These are phyloP conservation scores for Orchestia grillus DNA, from an alignment of 1,140 invertebrate genomes.

Conservation along the genomic window DNA sequence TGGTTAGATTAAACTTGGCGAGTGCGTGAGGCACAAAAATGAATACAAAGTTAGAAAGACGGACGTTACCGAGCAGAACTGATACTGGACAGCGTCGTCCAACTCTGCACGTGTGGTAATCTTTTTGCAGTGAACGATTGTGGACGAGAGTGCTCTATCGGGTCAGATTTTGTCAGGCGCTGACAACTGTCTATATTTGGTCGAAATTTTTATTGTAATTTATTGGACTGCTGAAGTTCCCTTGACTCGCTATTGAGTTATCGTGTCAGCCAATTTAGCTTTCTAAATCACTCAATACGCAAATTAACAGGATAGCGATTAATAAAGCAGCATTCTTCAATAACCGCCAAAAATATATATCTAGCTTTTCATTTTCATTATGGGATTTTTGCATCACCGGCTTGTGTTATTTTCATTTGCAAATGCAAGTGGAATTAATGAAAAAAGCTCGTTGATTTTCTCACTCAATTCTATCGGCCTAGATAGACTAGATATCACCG, in stretches of 20 bases:
- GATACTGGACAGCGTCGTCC: not conserved
- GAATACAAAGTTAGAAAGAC: not conserved
- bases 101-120: not conserved
- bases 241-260: not conserved
- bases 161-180: not conserved
- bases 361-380: not conserved
- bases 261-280: not conserved
- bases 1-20: not conserved
- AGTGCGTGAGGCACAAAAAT: not conserved
- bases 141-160: not conserved
- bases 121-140: not conserved
- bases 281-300: not conserved
- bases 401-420: not conserved
- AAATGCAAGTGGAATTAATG: too few relatives aligned
- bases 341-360: too few relatives aligned
- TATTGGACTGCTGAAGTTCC: not conserved
- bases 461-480: too few relatives aligned
- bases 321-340: not conserved
- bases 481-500: too few relatives aligned
- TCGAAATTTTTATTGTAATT: not conserved
- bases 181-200: not conserved
- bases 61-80: not conserved
- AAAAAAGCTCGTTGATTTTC: too few relatives aligned
- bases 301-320: not conserved
- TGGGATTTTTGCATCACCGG: not conserved